phyloP scores from a whole-genome alignment of 1,140 invertebrate genomes.

The Muscidifurax raptorellus region DNA sequence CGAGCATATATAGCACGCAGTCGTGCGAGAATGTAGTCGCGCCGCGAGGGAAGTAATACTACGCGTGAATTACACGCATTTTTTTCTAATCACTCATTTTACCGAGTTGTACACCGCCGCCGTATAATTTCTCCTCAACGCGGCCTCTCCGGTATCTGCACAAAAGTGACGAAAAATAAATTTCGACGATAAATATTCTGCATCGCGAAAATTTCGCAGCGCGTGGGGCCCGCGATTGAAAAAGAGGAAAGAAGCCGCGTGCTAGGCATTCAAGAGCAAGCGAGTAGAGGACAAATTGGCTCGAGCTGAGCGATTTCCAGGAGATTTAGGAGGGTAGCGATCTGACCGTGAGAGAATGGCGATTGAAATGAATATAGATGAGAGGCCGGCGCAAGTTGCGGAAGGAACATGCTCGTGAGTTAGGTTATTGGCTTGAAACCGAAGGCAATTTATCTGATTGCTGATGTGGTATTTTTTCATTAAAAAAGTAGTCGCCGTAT shows the following conservation, averaged over 20 bases:
- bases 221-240: not conserved
- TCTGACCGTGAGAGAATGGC: not conserved
- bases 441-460: not conserved
- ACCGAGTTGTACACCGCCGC: not conserved
- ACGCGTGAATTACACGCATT: not conserved
- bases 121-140: conserved; percentile 22
- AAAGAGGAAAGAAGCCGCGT: not conserved
- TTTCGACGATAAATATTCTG: not conserved
- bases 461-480: not conserved
- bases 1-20: not conserved
- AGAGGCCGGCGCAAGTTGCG: not conserved
- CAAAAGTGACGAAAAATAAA: too few relatives aligned
- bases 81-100: conserved; percentile 23
- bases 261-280: conserved; percentile 32
- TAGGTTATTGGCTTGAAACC: not conserved
- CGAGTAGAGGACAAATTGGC: not conserved
- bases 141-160: too few relatives aligned
- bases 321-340: not conserved
- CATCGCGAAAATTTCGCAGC: not conserved
- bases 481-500: too few relatives aligned
- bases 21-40: not conserved
- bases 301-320: too few relatives aligned
- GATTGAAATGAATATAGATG: not conserved
- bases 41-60: not conserved
- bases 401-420: too few relatives aligned